A percentile compares a stretch with the other conserved stretches of the same genome.
Evolutionary conservation across 2,888 invertebrate genomes (phyloP).

Genomic region (Gisinianus flammeolus): DNA sequence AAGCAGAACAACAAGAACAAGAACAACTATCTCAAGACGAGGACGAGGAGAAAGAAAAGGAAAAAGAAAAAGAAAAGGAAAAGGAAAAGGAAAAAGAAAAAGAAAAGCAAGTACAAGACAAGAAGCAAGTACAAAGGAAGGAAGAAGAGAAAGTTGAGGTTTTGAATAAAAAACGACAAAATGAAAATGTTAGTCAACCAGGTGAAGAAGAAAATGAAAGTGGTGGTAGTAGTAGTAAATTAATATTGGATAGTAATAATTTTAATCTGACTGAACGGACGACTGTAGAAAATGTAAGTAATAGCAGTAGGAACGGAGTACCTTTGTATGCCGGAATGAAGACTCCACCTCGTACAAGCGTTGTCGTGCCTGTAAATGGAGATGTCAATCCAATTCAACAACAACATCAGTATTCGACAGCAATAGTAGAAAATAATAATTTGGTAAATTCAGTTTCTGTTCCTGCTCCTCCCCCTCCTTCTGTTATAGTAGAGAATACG

Average conservation of each 20-base stretch:
- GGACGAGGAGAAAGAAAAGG: background rate
- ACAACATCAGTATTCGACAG: background rate
- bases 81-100: background rate
- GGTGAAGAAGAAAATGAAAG: too few species aligned
- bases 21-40: background rate
- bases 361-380: constrained; percentile 15
- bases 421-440: background rate
- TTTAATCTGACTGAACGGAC: too few species aligned
- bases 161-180: too few species aligned
- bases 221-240: too few species aligned
- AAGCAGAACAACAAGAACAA: background rate
- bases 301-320: too few species aligned
- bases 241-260: too few species aligned
- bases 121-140: background rate
- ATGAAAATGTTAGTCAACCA: background rate
- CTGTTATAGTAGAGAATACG: too few species aligned
- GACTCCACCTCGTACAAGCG: background rate
- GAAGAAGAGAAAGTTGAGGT: too few species aligned
- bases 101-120: background rate
- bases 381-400: background rate
- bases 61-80: background rate
- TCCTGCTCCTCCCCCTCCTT: background rate
- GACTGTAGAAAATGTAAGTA: too few species aligned
- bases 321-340: background rate
- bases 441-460: too few species aligned